These are phyloP conservation scores for Cryptomyrus ogoouensis DNA, from an alignment of 2,113 vertebrate species.

Conservation along the genomic window DNA sequence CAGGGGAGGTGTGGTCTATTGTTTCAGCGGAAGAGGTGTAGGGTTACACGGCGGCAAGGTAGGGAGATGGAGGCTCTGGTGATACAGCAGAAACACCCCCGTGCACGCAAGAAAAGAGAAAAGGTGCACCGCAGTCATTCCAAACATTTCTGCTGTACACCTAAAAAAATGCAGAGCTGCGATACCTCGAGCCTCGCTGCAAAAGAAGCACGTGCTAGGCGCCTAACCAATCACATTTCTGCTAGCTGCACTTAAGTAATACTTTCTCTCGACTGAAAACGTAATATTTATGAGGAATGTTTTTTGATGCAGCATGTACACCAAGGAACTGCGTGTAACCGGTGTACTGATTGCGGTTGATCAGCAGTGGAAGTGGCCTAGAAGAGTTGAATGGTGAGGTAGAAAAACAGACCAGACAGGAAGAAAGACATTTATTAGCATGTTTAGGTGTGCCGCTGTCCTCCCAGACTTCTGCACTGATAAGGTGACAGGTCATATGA, in stretches of 20 bases:
- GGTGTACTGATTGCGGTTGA: background rate
- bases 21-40: conserved; percentile 63
- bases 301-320: background rate
- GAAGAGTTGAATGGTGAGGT: background rate
- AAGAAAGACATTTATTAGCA: background rate
- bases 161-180: background rate
- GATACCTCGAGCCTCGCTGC: background rate
- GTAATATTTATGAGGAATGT: background rate
- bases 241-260: background rate
- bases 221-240: background rate
- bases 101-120: background rate
- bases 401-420: background rate
- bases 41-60: conserved; percentile 44
- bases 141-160: background rate
- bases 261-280: background rate
- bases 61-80: too few relatives aligned
- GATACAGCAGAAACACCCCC: background rate
- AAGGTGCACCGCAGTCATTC: background rate
- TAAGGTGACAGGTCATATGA: background rate
- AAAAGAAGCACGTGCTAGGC: background rate
- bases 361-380: background rate
- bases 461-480: background rate
- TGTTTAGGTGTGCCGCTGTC: background rate
- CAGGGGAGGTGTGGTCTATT: conserved; percentile 65
- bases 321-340: background rate